Base-by-base conservation (phyloP, 1,140 invertebrate genomes). In the Megathymus violae region DNA sequence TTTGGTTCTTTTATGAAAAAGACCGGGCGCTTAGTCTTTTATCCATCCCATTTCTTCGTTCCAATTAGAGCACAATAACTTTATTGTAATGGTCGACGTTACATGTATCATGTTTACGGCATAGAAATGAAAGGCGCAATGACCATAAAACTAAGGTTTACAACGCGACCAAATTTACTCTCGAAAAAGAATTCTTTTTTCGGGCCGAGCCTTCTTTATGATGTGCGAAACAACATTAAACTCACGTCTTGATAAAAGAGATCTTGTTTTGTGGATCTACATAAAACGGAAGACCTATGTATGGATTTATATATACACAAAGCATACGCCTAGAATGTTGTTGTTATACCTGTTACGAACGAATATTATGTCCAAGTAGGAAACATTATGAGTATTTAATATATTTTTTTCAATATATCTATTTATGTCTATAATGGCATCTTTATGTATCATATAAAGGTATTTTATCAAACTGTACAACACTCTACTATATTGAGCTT, bases 151-250 rank as follows among this genome's bases (percentile, higher is more conserved):
- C 0, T 31, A 22, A 15, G 22, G 51, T 54, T 54, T 54, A 54
- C 40, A 27, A 41, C 38, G 14, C 7, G 4, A 54, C 51, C 38
- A 41, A 54, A 54, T 54, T 54, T 38, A 43, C 38, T 54, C 51
- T 38, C 38, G 38, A 54, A 54, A 41, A 0, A 16, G 11, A n/a
- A 38, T 11, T 54, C 5, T 52, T 52, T 52, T 52, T 54, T n/a
- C 7, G 7, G 38, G 1, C 14, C 27, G 13, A 27, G 40, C 36
- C 19, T 13, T 2, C 5, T 56, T 56, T 56, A 56, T 56, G 51
- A 43, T 38, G 51, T 56, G 51, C 38, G 40, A 43, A 43, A 56
- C 38, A 56, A 43, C 13, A 56, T 56, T 56, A 56, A 4, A 25
- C 4, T 56, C 19, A 1, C 17, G 22, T 10, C 19, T 22, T 16